A percentile compares a stretch with the other conserved stretches of the same genome.
Conservation (phyloP, 2,797 vertebrate species). For the Arrhamphus sclerolepis region DNA sequence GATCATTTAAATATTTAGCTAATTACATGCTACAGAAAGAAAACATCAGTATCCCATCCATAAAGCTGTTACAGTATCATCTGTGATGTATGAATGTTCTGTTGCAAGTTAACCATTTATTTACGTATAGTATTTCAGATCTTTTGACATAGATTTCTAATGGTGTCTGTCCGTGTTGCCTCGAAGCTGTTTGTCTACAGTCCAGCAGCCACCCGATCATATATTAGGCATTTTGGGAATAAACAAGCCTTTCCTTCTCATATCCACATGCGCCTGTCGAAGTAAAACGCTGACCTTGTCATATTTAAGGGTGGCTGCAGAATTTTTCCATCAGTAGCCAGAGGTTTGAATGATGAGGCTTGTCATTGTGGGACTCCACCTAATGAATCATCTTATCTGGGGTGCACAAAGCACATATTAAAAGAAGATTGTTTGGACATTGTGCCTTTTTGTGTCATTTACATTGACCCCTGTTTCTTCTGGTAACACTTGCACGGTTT, state of each 20-base stretch:
- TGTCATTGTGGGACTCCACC: constrained; percentile 93
- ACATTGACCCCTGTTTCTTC: constrained; percentile 89
- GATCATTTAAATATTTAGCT: constrained; percentile 11
- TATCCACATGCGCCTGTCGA: constrained; percentile 72
- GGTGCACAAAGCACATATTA: constrained; percentile 96
- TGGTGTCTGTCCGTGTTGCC: constrained; percentile 32
- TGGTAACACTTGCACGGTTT: constrained; percentile 53
- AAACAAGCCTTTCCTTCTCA: constrained; percentile 84
- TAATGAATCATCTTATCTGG: constrained; percentile 99
- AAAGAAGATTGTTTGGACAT: constrained; percentile 92
- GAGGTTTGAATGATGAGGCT: constrained; percentile 98
- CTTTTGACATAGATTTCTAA: constrained; percentile 54
- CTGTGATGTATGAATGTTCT: constrained; percentile 35
- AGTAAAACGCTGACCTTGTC: constrained; percentile 98
- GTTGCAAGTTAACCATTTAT: constrained; percentile 29
- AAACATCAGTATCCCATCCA: constrained; percentile 23
- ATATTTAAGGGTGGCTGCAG: constrained; percentile 93
- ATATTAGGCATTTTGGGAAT: constrained; percentile 77
- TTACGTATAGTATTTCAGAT: constrained; percentile 52
- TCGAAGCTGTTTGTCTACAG: constrained; percentile 54
- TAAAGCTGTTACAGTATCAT: constrained; percentile 25
- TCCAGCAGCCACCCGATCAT: constrained; percentile 42
- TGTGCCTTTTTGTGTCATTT: constrained; percentile 91
- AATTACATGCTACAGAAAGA: constrained; percentile 22
- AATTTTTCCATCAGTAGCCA: constrained; percentile 97